Evolutionary conservation across 1,140 invertebrate species (phyloP).

Genomic region (Bombus affinis): DNA sequence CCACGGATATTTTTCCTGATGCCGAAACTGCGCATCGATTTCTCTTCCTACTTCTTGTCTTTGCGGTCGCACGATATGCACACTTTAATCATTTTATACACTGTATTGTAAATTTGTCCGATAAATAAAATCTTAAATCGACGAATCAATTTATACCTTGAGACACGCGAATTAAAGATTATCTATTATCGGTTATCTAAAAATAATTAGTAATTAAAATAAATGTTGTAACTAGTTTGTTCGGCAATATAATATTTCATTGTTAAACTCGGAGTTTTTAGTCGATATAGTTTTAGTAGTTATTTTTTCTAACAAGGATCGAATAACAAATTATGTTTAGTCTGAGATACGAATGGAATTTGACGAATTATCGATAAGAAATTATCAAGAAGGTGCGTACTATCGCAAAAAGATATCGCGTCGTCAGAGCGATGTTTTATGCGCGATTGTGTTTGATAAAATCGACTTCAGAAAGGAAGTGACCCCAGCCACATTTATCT

Average conservation of each 20-base stretch:
- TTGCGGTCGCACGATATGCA: too few relatives aligned
- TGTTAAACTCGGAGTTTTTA: background rate
- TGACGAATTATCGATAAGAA: too few relatives aligned
- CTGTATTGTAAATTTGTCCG: background rate
- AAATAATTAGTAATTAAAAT: background rate
- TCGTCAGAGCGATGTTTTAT: background rate
- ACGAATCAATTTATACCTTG: background rate
- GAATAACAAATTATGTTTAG: background rate
- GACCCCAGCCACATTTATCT: constrained; percentile 63
- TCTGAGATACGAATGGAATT: too few relatives aligned
- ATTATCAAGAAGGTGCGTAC: background rate
- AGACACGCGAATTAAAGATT: too few relatives aligned
- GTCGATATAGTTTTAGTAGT: too few relatives aligned
- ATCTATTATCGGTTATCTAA: background rate
- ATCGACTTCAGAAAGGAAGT: constrained; percentile 52
- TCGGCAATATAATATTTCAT: background rate
- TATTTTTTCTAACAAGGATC: background rate
- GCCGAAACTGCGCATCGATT: background rate
- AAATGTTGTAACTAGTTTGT: background rate
- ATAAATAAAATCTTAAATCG: background rate
- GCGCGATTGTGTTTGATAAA: constrained; percentile 50
- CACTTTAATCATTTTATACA: background rate
- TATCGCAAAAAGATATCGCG: background rate
- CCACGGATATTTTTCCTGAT: background rate
- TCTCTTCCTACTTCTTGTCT: background rate